Percentiles rank a stretch among this genome's conserved stretches.
These are phyloP conservation scores for Chondrosia reniformis DNA, from an alignment of 37 sponge, comb jelly and placozoan genomes.

Conservation along the genomic window DNA sequence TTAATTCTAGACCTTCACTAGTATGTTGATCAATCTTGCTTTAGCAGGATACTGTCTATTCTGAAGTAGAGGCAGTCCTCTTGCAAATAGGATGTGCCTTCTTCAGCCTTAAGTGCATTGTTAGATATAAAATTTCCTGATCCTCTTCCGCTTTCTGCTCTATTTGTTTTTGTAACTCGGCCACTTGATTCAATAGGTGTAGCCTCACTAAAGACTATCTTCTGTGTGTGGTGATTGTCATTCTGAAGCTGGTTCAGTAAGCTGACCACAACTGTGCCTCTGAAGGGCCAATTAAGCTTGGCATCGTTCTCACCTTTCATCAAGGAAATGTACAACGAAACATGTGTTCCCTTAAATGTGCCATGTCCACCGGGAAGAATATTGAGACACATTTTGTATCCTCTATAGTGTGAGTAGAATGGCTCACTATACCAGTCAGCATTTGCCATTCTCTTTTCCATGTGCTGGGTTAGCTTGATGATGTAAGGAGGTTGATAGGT, in stretches of 20 bases:
- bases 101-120: too few relatives aligned
- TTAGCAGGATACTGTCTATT: too few relatives aligned
- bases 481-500: slow-evolving; percentile 10
- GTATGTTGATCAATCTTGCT: too few relatives aligned
- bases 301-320: slow-evolving; percentile 30
- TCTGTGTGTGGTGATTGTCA: neutral
- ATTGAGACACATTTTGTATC: slow-evolving; percentile 39
- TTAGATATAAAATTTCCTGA: too few relatives aligned
- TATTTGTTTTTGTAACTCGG: too few relatives aligned
- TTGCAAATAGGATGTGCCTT: too few relatives aligned
- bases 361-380: slow-evolving; percentile 37
- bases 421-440: slow-evolving; percentile 22
- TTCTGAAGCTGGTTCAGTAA: slow-evolving; percentile 8
- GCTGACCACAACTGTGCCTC: neutral
- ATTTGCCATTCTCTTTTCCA: neutral
- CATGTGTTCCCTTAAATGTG: slow-evolving; percentile 30
- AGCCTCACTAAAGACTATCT: too few relatives aligned
- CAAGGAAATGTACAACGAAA: slow-evolving; percentile 29
- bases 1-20: too few relatives aligned
- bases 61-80: too few relatives aligned
- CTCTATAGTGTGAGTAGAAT: slow-evolving; percentile 19
- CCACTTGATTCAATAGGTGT: too few relatives aligned
- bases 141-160: too few relatives aligned
- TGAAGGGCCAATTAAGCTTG: slow-evolving; percentile 35
- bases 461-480: neutral